These are phyloP conservation scores for Sinocyclocheilus anophthalmus DNA, from an alignment of 2,113 vertebrate species.

Conservation along the genomic window DNA sequence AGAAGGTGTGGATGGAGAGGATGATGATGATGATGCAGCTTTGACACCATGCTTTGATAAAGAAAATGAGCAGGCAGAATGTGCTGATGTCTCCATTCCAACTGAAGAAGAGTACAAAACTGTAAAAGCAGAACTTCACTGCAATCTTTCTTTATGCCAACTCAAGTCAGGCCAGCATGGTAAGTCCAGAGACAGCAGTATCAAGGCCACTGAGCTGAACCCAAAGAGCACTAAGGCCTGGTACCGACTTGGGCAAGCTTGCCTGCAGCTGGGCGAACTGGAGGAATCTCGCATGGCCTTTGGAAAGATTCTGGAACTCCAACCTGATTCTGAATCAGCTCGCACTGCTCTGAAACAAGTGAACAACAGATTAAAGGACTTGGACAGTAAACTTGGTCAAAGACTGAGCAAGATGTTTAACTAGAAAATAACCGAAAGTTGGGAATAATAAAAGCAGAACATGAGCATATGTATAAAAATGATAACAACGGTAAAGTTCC, in stretches of 20 bases:
- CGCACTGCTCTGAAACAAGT: constrained; percentile 79
- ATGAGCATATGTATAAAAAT: background rate
- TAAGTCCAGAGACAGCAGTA: constrained; percentile 77
- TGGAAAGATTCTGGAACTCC: constrained; percentile 76
- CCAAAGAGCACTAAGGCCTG: constrained; percentile 81
- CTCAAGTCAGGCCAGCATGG: constrained; percentile 79
- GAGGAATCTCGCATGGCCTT: constrained; percentile 79
- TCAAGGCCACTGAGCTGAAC: constrained; percentile 78
- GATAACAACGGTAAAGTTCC: background rate
- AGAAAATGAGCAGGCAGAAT: constrained; percentile 44
- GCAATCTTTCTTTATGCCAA: constrained; percentile 87
- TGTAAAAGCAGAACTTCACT: constrained; percentile 78
- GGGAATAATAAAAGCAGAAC: background rate
- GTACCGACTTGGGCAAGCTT: constrained; percentile 85
- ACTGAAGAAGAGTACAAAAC: constrained; percentile 67
- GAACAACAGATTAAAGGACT: constrained; percentile 71
- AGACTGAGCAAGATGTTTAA: constrained; percentile 86
- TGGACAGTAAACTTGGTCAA: constrained; percentile 76
- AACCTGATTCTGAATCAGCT: constrained; percentile 83
- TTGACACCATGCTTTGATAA: constrained; percentile 11
- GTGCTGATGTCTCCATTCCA: constrained; percentile 45
- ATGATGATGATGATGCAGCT: background rate
- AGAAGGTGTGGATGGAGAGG: constrained; percentile 2
- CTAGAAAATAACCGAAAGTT: background rate
- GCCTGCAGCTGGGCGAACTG: constrained; percentile 80